Percentiles rank a stretch among this genome's conserved stretches.
These are phyloP conservation scores for Cotesia vestalis DNA, from an alignment of 1,140 invertebrate species.

Conservation along the genomic window DNA sequence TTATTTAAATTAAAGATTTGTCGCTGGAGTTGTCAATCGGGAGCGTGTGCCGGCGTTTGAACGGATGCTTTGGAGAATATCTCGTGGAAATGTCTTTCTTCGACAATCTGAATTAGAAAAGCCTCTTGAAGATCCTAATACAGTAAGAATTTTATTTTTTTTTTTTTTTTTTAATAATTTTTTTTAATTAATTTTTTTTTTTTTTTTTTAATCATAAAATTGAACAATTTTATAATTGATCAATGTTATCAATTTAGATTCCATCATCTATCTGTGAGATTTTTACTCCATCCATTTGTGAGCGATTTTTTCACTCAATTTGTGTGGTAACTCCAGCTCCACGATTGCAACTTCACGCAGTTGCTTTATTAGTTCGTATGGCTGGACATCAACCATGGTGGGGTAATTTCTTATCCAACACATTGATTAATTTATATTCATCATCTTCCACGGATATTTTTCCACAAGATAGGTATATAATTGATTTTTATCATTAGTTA, in stretches of 20 bases:
- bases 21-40: slow-evolving; percentile 86
- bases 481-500: too few species aligned
- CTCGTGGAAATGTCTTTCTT: slow-evolving; percentile 90
- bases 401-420: slow-evolving; percentile 86
- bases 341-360: slow-evolving; percentile 76
- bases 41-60: slow-evolving; percentile 96
- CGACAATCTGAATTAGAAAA: slow-evolving; percentile 88
- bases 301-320: slow-evolving; percentile 74
- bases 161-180: slow-evolving; percentile 5
- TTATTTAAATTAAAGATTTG: slow-evolving; percentile 71
- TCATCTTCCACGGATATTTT: slow-evolving; percentile 80
- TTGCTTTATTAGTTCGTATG: slow-evolving; percentile 80
- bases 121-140: slow-evolving; percentile 88
- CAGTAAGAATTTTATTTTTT: slow-evolving; percentile 70
- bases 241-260: slow-evolving; percentile 47
- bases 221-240: neutral
- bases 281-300: slow-evolving; percentile 71
- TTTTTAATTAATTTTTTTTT: too few species aligned
- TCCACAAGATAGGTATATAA: slow-evolving; percentile 81
- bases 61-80: slow-evolving; percentile 96
- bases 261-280: slow-evolving; percentile 66
- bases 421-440: slow-evolving; percentile 80
- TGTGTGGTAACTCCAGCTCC: slow-evolving; percentile 71
- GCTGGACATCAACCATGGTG: slow-evolving; percentile 86
- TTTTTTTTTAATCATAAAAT: too few species aligned